Evolutionary conservation across 92 coral and sea anemone genomes (phyloP), one percentile per base, ranked within the genome.

Genomic region (Epizoanthus ramosus): DNA sequence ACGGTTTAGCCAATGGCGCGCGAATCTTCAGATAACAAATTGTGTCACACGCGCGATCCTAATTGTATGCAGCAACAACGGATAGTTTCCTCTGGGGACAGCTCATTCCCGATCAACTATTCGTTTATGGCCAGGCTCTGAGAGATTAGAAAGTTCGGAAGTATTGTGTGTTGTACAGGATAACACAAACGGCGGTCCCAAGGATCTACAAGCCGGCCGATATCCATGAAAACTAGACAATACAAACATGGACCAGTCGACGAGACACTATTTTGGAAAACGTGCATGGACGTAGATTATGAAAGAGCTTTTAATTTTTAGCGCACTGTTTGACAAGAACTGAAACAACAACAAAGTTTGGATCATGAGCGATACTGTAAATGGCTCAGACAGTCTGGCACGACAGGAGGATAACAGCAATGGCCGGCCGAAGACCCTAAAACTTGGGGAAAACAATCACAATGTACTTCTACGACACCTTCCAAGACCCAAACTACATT

Each of bases 401-500:
- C 17, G 58, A n/a, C 47, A 39, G 8, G 71, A 77, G 52, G 47
- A 50, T 13, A 50, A 12, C 54, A 50, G 15, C 54, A 50, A 10
- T 2, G 54, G 68, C 64, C 58, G 71, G 58, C 59, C 71, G 21
- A 77, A 77, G 58, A 37, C 7, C 17, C 24, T 77, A 12, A 77
- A 61, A 56, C n/a, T 43, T 18, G 71, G 24, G 15, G 70, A 77
- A 77, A 77, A 22, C 57, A 77, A 63, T 14, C 61, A 22, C 57
- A 77, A 63, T 14, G 37, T 77, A 5, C 66, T 77, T 57, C 8
- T 77, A 57, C 67, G 88, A 61, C 75, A 88, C 74, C 74, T 88
- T 13, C 86, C 83, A 25, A 79, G 91, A 80, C 88, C 92, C 15
- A 80, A 88, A 37, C 81, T 89, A 25, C 89, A 85, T 19, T 45